Evolutionary conservation across 2,113 vertebrate species (phyloP).

Genomic region (Hydropotes inermis): DNA sequence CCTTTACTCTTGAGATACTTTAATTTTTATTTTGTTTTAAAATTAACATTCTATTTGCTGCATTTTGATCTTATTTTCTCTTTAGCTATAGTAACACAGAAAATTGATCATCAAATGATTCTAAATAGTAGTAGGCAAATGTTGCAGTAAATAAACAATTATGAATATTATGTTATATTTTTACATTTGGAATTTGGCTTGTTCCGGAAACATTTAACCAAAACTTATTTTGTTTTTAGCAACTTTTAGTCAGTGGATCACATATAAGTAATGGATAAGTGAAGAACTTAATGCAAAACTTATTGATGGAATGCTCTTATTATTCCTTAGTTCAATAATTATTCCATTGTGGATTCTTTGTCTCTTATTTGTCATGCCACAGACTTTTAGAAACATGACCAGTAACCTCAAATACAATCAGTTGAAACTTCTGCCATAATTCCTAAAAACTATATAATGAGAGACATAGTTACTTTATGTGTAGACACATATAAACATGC

Average conservation of each 20-base stretch:
- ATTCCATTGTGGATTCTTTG: not conserved
- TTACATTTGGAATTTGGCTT: constrained; percentile 14
- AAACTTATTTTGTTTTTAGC: not conserved
- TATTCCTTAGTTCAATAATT: not conserved
- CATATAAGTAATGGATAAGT: not conserved
- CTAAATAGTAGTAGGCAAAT: not conserved
- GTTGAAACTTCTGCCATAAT: not conserved
- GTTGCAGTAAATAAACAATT: not conserved
- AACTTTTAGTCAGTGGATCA: not conserved
- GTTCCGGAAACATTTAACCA: not conserved
- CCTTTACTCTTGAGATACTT: not conserved
- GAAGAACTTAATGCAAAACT: not conserved
- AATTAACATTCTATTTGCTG: not conserved
- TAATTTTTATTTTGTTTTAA: not conserved
- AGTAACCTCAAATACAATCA: not conserved
- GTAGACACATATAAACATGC: not conserved
- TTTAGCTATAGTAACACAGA: not conserved
- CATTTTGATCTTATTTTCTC: not conserved
- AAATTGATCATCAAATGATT: constrained; percentile 6
- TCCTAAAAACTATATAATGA: not conserved
- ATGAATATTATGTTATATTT: not conserved
- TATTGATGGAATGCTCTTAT: not conserved
- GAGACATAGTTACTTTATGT: not conserved
- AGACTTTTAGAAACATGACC: not conserved
- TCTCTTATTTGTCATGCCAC: not conserved